These are phyloP conservation scores for Acrocera orbiculus DNA, from an alignment of 2,888 invertebrate species.

Conservation along the genomic window DNA sequence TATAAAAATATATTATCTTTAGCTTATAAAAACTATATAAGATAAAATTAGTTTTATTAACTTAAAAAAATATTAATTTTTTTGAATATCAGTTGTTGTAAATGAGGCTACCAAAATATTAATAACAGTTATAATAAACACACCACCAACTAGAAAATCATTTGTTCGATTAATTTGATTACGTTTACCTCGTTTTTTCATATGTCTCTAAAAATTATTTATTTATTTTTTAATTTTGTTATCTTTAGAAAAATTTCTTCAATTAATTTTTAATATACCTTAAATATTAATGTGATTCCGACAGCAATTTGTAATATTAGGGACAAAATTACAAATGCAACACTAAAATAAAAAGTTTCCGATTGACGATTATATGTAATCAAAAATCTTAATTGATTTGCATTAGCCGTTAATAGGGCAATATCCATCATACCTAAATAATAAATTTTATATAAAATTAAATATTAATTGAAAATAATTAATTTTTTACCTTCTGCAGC, in stretches of 20 bases:
- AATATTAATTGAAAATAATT: neutral
- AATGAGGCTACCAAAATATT: slow-evolving; percentile 45
- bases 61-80: neutral
- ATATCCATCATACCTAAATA: slow-evolving; percentile 49
- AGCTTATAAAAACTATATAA: too few species aligned
- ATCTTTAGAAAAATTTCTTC: neutral
- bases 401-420: slow-evolving; percentile 50
- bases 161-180: slow-evolving; percentile 36
- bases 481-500: slow-evolving; percentile 21
- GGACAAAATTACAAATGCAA: slow-evolving; percentile 40
- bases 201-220: slow-evolving; percentile 18
- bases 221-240: neutral
- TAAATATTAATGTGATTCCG: slow-evolving; percentile 42
- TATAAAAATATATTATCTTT: too few species aligned
- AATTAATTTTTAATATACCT: slow-evolving; percentile 30
- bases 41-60: too few species aligned
- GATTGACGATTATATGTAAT: slow-evolving; percentile 40
- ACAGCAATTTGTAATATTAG: slow-evolving; percentile 44
- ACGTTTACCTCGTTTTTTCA: slow-evolving; percentile 19
- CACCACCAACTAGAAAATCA: slow-evolving; percentile 42
- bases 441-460: neutral
- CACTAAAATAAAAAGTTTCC: slow-evolving; percentile 38
- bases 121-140: slow-evolving; percentile 48
- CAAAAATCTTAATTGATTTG: slow-evolving; percentile 48
- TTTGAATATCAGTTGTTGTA: slow-evolving; percentile 21